Percentiles rank a stretch among this genome's conserved stretches.
Conservation (phyloP, 2,797 vertebrate genomes). For the Varecia variegata region DNA sequence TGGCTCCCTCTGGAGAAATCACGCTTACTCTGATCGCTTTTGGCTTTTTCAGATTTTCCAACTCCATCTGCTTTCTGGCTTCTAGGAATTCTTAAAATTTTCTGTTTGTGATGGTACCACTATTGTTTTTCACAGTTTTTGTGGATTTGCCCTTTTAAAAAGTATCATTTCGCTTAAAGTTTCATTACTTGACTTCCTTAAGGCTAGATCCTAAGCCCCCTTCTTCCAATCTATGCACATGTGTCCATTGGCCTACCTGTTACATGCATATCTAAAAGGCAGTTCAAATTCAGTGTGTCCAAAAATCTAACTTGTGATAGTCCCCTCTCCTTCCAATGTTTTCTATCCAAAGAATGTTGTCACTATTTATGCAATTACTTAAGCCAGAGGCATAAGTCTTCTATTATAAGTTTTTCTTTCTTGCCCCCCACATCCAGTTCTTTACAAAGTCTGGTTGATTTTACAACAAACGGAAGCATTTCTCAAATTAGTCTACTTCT, state of each 20-base stretch:
- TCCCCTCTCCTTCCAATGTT: not conserved
- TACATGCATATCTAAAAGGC: not conserved
- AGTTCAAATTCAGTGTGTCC: not conserved
- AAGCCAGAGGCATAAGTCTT: not conserved
- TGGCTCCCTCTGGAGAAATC: not conserved
- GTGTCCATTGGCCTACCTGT: not conserved
- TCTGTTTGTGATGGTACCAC: not conserved
- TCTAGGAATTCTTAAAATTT: constrained; percentile 1
- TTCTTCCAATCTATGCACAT: not conserved
- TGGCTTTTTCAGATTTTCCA: not conserved
- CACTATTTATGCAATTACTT: not conserved
- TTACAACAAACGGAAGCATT: not conserved
- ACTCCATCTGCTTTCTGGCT: not conserved
- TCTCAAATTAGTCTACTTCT: not conserved
- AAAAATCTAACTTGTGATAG: not conserved
- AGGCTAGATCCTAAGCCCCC: not conserved
- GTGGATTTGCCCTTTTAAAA: not conserved
- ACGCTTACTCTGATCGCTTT: not conserved
- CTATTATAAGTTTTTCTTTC: not conserved
- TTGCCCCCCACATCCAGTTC: not conserved
- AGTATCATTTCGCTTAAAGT: not conserved
- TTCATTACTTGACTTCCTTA: not conserved
- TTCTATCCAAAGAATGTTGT: not conserved
- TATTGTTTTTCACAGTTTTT: not conserved
- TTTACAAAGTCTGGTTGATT: not conserved